Percentiles rank a stretch among this genome's conserved stretches.
Conservation (phyloP, 2,888 invertebrate genomes). For the Ellobium chinense region DNA sequence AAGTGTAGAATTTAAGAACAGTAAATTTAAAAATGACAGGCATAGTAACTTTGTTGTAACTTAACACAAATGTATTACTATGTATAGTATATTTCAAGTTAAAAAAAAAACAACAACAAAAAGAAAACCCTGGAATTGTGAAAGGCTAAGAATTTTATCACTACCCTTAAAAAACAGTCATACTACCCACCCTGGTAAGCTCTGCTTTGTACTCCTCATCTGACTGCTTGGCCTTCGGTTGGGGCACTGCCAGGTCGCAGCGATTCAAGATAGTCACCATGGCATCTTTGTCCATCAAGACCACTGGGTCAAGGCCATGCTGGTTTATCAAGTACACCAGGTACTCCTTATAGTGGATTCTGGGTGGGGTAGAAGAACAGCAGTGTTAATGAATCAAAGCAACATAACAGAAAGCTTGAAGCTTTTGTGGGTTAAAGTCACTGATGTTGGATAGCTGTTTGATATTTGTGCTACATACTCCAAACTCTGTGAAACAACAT, state of each 20-base stretch:
- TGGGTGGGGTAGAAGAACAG: conserved; percentile 80
- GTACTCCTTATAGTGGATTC: conserved; percentile 94
- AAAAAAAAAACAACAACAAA: no score
- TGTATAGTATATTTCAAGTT: no score
- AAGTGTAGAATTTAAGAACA: no score
- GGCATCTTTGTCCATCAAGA: conserved; percentile 88
- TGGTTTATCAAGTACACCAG: conserved; percentile 88
- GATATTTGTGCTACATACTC: not conserved
- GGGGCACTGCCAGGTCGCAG: conserved; percentile 57
- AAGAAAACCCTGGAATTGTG: no score
- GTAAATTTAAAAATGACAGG: no score
- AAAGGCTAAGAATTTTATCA: no score
- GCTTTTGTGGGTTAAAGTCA: no score
- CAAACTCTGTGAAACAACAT: not conserved
- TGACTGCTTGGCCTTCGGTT: conserved; percentile 52
- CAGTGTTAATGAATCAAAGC: no score
- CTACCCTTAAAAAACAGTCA: not conserved
- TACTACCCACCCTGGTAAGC: conserved; percentile 15
- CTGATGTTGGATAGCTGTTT: not conserved
- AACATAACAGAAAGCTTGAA: no score
- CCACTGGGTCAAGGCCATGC: conserved; percentile 87
- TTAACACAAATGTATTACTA: no score
- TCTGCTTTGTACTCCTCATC: not conserved
- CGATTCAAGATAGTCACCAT: conserved; percentile 79
- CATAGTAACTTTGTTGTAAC: conserved; percentile 39